Evolutionary conservation across 2,797 vertebrate genomes (phyloP).

Genomic region (Sandelia bainsii): DNA sequence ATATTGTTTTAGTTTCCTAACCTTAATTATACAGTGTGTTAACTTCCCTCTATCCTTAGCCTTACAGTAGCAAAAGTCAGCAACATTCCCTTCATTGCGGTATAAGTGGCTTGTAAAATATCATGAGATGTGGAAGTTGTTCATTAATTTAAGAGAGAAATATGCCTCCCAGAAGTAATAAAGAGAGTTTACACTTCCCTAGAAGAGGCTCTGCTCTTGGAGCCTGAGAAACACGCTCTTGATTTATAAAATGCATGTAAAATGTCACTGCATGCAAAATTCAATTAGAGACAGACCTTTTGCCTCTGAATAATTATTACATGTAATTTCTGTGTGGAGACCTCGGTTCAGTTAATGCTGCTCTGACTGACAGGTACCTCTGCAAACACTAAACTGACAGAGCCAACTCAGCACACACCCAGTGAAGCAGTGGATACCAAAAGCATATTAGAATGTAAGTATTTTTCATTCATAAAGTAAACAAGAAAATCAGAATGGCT

Average conservation of each 20-base stretch:
- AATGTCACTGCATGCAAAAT: slow-evolving; percentile 67
- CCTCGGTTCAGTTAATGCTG: slow-evolving; percentile 19
- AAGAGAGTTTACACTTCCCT: not conserved
- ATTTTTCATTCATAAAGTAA: slow-evolving; percentile 30
- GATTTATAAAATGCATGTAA: slow-evolving; percentile 53
- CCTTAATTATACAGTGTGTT: not conserved
- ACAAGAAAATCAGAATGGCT: slow-evolving; percentile 20
- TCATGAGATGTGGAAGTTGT: slow-evolving; percentile 13
- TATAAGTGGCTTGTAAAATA: not conserved
- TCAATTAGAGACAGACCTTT: slow-evolving; percentile 65
- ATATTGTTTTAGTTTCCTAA: not conserved
- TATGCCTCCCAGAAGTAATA: not conserved
- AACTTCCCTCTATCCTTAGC: too few species aligned
- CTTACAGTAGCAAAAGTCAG: too few species aligned
- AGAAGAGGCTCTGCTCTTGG: slow-evolving; percentile 11
- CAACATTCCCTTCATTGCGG: not conserved
- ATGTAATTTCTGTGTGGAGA: slow-evolving; percentile 64
- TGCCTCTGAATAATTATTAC: slow-evolving; percentile 70
- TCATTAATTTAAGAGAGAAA: slow-evolving; percentile 22
- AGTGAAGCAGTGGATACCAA: slow-evolving; percentile 13
- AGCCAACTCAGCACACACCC: slow-evolving; percentile 37
- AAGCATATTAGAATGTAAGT: slow-evolving; percentile 17
- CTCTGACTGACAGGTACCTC: slow-evolving; percentile 60
- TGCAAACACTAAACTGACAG: slow-evolving; percentile 32
- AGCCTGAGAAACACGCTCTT: slow-evolving; percentile 27